These are phyloP conservation scores for Tapirus indicus DNA, from an alignment of 2,797 vertebrate species.

Conservation along the genomic window DNA sequence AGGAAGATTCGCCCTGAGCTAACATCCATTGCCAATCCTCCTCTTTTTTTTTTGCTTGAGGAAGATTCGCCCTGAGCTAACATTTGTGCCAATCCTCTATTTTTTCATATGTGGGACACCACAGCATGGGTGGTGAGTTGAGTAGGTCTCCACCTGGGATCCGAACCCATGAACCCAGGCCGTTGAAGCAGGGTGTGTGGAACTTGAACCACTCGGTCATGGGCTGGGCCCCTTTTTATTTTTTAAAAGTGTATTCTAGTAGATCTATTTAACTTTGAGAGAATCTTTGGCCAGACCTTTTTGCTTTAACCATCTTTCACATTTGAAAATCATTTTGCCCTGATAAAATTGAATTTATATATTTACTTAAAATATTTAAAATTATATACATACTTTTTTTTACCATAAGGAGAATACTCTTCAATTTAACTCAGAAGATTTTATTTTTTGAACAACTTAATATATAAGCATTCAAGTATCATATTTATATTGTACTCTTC, in stretches of 20 bases:
- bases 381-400: not conserved
- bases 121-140: too few species aligned
- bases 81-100: too few species aligned
- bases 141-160: too few species aligned
- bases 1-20: too few species aligned
- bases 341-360: not conserved
- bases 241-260: slow-evolving; percentile 6
- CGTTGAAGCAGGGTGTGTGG: too few species aligned
- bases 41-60: too few species aligned
- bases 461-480: not conserved
- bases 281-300: slow-evolving; percentile 65
- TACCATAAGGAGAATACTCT: not conserved
- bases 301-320: slow-evolving; percentile 56
- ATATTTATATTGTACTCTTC: not conserved
- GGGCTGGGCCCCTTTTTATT: not conserved
- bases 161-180: too few species aligned
- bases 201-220: too few species aligned
- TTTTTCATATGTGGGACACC: too few species aligned
- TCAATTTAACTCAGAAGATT: not conserved
- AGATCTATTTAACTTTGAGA: slow-evolving; percentile 79
- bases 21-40: too few species aligned
- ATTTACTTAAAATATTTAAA: slow-evolving; percentile 43
- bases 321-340: slow-evolving; percentile 32
- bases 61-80: too few species aligned
- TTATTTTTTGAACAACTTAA: not conserved